phyloP scores from a whole-genome alignment of 2,888 invertebrate genomes.

The Agrotis clavis region DNA sequence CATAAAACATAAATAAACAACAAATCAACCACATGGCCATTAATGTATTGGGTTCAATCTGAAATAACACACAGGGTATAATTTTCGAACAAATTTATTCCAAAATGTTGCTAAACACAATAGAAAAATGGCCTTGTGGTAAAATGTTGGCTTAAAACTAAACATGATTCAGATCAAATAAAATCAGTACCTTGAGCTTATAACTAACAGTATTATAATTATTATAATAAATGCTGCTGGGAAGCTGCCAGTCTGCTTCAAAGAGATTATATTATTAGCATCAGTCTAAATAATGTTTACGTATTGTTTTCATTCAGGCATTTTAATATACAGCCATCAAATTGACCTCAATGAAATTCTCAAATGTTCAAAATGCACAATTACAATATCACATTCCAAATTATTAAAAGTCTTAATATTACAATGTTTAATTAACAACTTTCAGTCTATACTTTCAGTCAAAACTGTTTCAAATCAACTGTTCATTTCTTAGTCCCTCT shows the following conservation, averaged over 20 bases:
- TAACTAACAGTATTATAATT: constrained; percentile 59
- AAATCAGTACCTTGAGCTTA: constrained; percentile 63
- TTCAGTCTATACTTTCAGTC: constrained; percentile 45
- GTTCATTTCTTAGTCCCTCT: constrained; percentile 12
- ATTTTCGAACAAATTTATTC: constrained; percentile 80
- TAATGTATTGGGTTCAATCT: constrained; percentile 80
- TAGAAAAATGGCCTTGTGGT: constrained; percentile 90
- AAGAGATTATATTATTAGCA: constrained; percentile 14
- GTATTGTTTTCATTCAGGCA: neutral
- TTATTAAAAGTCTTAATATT: constrained; percentile 45
- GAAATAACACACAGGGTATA: constrained; percentile 83
- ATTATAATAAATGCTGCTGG: constrained; percentile 37
- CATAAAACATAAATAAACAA: constrained; percentile 64
- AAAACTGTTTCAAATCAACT: constrained; percentile 18
- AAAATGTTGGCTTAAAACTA: constrained; percentile 69
- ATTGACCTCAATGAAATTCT: neutral
- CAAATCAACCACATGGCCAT: constrained; percentile 86
- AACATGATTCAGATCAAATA: constrained; percentile 55
- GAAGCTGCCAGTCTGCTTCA: constrained; percentile 20
- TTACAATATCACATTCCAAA: constrained; percentile 51
- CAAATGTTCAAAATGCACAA: constrained; percentile 2
- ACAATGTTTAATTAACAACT: constrained; percentile 44
- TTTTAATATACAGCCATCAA: constrained; percentile 3
- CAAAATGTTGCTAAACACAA: constrained; percentile 76
- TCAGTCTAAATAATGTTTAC: constrained; percentile 22